A percentile compares a stretch with the other conserved stretches of the same genome.
These are phyloP conservation scores for Borostomias antarcticus DNA, from an alignment of 2,797 vertebrate genomes.

Conservation along the genomic window DNA sequence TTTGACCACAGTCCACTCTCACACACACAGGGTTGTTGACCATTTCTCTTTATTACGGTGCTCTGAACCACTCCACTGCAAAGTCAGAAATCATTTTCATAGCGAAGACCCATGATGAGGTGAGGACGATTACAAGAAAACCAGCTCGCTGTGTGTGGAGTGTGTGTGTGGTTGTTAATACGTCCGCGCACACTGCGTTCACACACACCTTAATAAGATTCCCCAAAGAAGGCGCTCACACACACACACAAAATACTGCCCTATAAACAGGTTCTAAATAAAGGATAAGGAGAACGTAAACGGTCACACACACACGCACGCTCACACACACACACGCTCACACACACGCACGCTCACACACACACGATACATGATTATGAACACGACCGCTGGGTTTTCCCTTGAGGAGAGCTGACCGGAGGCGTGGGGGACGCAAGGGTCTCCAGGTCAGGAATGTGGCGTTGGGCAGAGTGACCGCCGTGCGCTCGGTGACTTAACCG, in stretches of 20 bases:
- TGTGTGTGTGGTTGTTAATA: no score
- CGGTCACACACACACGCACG: slow-evolving; percentile 6
- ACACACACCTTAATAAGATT: slow-evolving; percentile 14
- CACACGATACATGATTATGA: no score
- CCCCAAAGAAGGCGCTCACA: slow-evolving; percentile 28
- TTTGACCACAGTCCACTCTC: background rate
- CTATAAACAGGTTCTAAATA: slow-evolving; percentile 7
- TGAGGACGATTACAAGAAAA: slow-evolving; percentile 29
- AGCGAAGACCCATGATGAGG: slow-evolving; percentile 21
- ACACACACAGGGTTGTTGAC: slow-evolving; percentile 7
- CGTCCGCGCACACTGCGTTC: slow-evolving; percentile 21
- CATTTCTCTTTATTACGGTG: slow-evolving; percentile 50
- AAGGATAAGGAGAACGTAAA: slow-evolving; percentile 18
- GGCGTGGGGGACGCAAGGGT: no score
- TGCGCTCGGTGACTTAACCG: no score
- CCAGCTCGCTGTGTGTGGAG: slow-evolving; percentile 15
- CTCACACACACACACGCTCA: slow-evolving; percentile 13
- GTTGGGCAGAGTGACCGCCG: no score
- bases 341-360: no score
- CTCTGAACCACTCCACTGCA: slow-evolving; percentile 35
- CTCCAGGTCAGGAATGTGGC: no score
- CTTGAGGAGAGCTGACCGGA: slow-evolving; percentile 38
- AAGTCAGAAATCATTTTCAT: slow-evolving; percentile 19
- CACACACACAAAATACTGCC: slow-evolving; percentile 19
- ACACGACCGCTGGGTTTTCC: slow-evolving; percentile 29